Conservation (phyloP, 2,113 vertebrate genomes). For the Epinephelus lanceolatus region DNA sequence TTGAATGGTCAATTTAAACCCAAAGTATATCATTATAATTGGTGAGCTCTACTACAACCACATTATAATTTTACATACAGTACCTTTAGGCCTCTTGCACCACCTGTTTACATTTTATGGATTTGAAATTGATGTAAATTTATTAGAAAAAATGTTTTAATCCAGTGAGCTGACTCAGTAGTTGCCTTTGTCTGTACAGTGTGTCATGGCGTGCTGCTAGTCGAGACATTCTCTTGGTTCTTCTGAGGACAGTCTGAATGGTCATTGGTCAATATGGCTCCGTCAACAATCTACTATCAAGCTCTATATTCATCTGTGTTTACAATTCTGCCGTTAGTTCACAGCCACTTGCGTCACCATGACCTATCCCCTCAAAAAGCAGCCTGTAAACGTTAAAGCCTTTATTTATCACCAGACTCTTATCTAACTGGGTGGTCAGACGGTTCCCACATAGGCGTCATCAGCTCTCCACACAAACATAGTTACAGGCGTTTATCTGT, state of each 20-base stretch:
- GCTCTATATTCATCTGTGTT: background rate
- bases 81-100: background rate
- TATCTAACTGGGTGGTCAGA: conserved; percentile 41
- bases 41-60: background rate
- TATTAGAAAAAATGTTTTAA: background rate
- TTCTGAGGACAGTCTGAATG: background rate
- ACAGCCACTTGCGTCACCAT: background rate
- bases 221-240: background rate
- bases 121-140: background rate
- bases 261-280: background rate
- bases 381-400: conserved; percentile 19
- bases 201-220: background rate
- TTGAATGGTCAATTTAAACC: background rate
- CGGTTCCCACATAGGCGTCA: background rate
- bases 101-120: background rate
- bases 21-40: background rate
- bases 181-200: background rate
- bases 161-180: background rate
- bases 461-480: conserved; percentile 32
- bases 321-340: background rate
- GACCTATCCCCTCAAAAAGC: conserved; percentile 21
- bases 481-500: conserved; percentile 26
- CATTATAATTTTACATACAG: background rate
- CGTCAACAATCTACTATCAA: background rate
- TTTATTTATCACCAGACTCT: conserved; percentile 33